Percentiles rank a stretch among this genome's conserved stretches.
These are phyloP conservation scores for Drosophila burlai DNA, from an alignment of 1,140 invertebrate genomes.

Conservation along the genomic window DNA sequence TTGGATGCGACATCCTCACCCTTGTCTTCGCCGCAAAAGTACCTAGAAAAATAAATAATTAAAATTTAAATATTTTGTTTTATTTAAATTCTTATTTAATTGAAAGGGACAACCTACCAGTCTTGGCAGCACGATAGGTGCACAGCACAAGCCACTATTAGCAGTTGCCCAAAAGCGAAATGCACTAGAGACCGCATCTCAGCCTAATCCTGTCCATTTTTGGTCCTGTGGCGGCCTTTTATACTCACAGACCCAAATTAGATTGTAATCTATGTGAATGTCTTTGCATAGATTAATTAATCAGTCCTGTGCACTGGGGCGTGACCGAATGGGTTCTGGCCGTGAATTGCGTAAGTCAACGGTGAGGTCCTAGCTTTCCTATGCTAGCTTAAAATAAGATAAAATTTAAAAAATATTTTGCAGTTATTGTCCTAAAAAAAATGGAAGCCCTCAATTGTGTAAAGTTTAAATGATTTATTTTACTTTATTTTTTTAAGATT, in stretches of 20 bases:
- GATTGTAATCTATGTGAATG: conserved; percentile 59
- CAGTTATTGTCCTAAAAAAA: too few species aligned
- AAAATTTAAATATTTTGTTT: too few species aligned
- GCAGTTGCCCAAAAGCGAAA: conserved; percentile 19
- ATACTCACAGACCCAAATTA: conserved; percentile 27
- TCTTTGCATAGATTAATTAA: conserved; percentile 52
- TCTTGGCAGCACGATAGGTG: conserved; percentile 13
- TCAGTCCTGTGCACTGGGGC: conserved; percentile 19
- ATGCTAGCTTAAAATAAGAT: not conserved
- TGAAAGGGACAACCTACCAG: conserved; percentile 16
- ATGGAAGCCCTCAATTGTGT: too few species aligned
- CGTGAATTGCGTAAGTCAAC: conserved; percentile 8
- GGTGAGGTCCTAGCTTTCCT: not conserved
- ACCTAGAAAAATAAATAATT: not conserved
- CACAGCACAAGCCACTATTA: conserved; percentile 22
- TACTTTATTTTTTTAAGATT: not conserved
- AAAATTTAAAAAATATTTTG: too few species aligned
- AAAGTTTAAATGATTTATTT: not conserved
- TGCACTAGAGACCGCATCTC: conserved; percentile 42
- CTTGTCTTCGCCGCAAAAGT: not conserved
- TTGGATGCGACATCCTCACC: conserved; percentile 6
- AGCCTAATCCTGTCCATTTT: conserved; percentile 10
- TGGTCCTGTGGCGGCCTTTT: conserved; percentile 25
- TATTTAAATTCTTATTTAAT: not conserved
- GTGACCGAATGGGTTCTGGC: not conserved